Percentiles rank a stretch among this genome's conserved stretches.
Conservation (phyloP, 1,140 invertebrate genomes). For the Hyles euphorbiae region DNA sequence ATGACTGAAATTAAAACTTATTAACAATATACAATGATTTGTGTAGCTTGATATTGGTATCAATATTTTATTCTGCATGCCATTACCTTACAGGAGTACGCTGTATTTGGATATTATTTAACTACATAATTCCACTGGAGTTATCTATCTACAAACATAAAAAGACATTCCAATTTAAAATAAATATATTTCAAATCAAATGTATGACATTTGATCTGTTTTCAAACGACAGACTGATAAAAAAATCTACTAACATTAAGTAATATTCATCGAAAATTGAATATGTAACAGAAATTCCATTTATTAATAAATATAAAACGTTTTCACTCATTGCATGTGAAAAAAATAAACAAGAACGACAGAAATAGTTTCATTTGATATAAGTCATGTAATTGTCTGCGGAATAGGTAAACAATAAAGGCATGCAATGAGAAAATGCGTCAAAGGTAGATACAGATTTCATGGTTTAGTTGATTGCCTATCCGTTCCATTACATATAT, state of each 20-base stretch:
- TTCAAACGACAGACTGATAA: conserved; percentile 69
- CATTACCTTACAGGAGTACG: conserved; percentile 37
- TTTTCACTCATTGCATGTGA: conserved; percentile 42
- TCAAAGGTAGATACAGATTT: conserved; percentile 49
- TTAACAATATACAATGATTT: conserved; percentile 67
- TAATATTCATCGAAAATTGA: conserved; percentile 71
- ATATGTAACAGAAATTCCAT: conserved; percentile 69
- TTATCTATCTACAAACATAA: conserved; percentile 72
- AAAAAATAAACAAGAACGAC: conserved; percentile 5
- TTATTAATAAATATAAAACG: conserved; percentile 67
- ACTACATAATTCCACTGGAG: conserved; percentile 59
- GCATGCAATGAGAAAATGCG: conserved; percentile 48
- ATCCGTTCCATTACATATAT: conserved; percentile 63
- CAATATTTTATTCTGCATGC: conserved; percentile 39
- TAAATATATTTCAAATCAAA: conserved; percentile 75
- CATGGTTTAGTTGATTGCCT: conserved; percentile 63
- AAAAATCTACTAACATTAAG: conserved; percentile 73
- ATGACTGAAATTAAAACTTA: conserved; percentile 65
- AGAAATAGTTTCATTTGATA: no score
- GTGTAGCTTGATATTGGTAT: conserved; percentile 35
- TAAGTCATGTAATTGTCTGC: conserved; percentile 2
- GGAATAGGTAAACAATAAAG: conserved; percentile 18
- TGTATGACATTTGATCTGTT: conserved; percentile 74
- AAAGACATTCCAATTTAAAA: conserved; percentile 73
- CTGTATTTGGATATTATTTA: conserved; percentile 46